phyloP scores from a whole-genome alignment of 2,797 vertebrate species.

The Oceanodroma leucorhoa region DNA sequence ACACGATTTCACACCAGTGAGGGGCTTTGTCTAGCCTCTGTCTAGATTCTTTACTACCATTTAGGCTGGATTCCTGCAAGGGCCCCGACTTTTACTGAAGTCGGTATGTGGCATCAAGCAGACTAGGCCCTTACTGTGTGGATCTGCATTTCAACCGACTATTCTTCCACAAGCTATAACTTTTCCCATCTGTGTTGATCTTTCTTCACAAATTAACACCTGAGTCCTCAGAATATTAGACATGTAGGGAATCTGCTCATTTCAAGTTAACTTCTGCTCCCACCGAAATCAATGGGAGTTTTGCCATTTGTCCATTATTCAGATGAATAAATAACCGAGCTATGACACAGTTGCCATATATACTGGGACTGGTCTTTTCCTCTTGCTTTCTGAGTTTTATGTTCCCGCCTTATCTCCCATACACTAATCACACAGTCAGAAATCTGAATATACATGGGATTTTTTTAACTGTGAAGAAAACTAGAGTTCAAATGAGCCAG shows the following conservation, averaged over 20 bases:
- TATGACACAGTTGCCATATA: background rate
- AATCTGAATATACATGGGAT: background rate
- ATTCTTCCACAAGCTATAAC: conserved; percentile 42
- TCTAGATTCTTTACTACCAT: background rate
- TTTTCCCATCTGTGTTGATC: conserved; percentile 67
- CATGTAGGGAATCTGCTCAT: conserved; percentile 42
- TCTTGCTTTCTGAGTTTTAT: background rate
- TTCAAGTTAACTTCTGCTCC: conserved; percentile 30
- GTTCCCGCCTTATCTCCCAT: background rate
- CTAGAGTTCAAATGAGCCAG: background rate
- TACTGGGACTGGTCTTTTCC: background rate
- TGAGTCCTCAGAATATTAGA: conserved; percentile 52
- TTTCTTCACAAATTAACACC: conserved; percentile 53
- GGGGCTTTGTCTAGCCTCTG: background rate
- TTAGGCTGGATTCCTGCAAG: conserved; percentile 36
- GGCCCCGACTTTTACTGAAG: conserved; percentile 9
- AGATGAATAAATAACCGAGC: conserved; percentile 10
- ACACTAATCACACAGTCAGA: background rate
- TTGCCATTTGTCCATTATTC: conserved; percentile 36
- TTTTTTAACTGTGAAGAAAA: background rate
- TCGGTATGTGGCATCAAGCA: conserved; percentile 17
- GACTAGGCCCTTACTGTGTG: conserved; percentile 56
- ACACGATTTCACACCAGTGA: conserved; percentile 12
- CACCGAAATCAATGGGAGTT: conserved; percentile 18
- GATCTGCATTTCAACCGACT: conserved; percentile 58